A percentile compares a stretch with the other conserved stretches of the same genome.
Evolutionary conservation across 2,888 invertebrate genomes (phyloP).

Genomic region (Athripsodes cinereus): DNA sequence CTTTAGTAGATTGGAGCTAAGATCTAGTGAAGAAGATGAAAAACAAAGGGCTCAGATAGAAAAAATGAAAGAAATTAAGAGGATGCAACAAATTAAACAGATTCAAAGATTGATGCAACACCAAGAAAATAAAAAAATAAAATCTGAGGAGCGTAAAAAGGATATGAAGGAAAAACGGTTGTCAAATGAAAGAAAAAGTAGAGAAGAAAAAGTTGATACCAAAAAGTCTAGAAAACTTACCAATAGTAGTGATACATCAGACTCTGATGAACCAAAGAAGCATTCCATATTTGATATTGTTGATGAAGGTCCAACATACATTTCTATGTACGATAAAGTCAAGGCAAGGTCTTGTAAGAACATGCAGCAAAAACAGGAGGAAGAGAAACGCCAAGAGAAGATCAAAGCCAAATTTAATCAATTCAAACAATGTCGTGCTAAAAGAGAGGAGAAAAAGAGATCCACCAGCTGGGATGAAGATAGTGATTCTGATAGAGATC

Average conservation of each 20-base stretch:
- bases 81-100: conserved; percentile 47
- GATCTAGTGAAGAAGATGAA: conserved; percentile 56
- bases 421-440: conserved; percentile 79
- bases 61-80: conserved; percentile 53
- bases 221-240: conserved; percentile 38
- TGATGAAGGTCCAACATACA: conserved; percentile 83
- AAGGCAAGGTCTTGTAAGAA: conserved; percentile 91
- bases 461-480: conserved; percentile 87
- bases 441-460: conserved; percentile 83
- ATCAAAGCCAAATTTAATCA: conserved; percentile 86
- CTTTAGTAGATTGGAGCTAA: conserved; percentile 51
- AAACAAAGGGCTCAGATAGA: conserved; percentile 49
- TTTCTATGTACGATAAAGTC: conserved; percentile 97
- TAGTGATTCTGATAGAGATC: conserved; percentile 60
- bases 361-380: conserved; percentile 87
- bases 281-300: conserved; percentile 89
- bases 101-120: conserved; percentile 49
- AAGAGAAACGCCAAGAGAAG: conserved; percentile 79
- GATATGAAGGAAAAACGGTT: conserved; percentile 42
- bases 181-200: conserved; percentile 48
- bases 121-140: conserved; percentile 40
- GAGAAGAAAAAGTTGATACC: conserved; percentile 47
- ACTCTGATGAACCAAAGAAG: conserved; percentile 79
- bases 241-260: conserved; percentile 61
- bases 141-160: conserved; percentile 45